phyloP scores from a whole-genome alignment of 2,797 vertebrate genomes.

The Parauchenoglanis ngamensis region DNA sequence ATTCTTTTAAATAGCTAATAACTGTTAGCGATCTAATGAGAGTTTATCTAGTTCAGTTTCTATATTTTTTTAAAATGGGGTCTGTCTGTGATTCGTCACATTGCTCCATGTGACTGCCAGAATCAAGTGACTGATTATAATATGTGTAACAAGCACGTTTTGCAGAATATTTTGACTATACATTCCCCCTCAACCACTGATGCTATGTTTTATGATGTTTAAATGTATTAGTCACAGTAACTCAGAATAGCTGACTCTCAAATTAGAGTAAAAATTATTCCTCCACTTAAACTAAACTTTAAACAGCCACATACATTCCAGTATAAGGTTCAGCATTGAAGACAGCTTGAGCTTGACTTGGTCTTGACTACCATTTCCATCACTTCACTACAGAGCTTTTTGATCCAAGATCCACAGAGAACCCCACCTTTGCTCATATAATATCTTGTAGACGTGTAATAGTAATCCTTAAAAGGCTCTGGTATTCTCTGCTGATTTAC shows the following conservation, averaged over 20 bases:
- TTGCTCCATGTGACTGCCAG: neutral
- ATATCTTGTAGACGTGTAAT: slow-evolving; percentile 39
- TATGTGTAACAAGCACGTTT: neutral
- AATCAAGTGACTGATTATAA: neutral
- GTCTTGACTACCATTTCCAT: neutral
- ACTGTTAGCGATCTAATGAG: neutral
- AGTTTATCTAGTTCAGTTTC: neutral
- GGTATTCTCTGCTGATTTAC: slow-evolving; percentile 45
- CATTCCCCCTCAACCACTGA: neutral
- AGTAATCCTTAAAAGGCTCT: slow-evolving; percentile 47
- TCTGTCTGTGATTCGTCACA: neutral
- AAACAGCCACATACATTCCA: neutral
- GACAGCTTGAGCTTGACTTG: neutral
- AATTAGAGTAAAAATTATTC: neutral
- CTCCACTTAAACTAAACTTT: neutral
- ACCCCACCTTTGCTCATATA: slow-evolving; percentile 25
- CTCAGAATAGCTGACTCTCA: neutral
- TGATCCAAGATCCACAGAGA: neutral
- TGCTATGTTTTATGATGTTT: neutral
- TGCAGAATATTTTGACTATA: neutral
- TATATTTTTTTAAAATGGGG: neutral
- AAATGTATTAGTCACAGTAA: neutral
- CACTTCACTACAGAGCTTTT: neutral
- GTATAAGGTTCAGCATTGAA: neutral
- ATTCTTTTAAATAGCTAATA: neutral